Base-by-base conservation (phyloP, 2,113 vertebrate species). In the Trichomycterus rosablanca region DNA sequence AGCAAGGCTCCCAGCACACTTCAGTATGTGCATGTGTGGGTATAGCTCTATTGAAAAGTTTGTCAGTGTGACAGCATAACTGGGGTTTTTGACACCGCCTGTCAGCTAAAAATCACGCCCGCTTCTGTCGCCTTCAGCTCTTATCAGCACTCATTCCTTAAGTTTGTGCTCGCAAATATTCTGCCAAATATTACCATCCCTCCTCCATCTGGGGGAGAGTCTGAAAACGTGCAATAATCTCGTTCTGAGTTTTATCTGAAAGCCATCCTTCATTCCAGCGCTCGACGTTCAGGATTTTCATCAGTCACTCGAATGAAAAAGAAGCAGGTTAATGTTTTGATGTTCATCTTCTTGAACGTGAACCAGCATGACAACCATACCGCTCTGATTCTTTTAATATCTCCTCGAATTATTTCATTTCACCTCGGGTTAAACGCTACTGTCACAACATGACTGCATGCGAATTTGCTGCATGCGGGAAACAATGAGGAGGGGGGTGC, bases 281-380 rank as follows among this genome's bases (percentile, higher is more conserved):
- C 77, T 81, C 81, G 76, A 76, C 78, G 75, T 74, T 69, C 39
- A 71, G 74, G 75, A 78, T 82, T 81, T 83, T 78, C 80, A 80
- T 76, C 78, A 66, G 66, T 70, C 72, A 78, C 78, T 80, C 81
- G 79, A 79, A 72, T 75, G 79, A 83, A 73, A 74, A 81, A 81
- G 79, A 78, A 82, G 83, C 84, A 81, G 86, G 86, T 88, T 85
- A 83, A 85, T 82, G 82, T 88, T 87, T 80, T 82, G 83, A 87
- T 84, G 82, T 76, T 81, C 84, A 84, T 71, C 78, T 81, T 87
- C 75, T 75, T 23, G 50, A 76, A 81, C 80, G 76, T 58, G 78
- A 85, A 80, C 70, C 76, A 56, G 75, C 76, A 60, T 74, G 76
- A 80, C 80, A 85, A 77, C 75, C 63, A 24, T 50, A 76, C 74